These are phyloP conservation scores for Pseudomyrmex concolor DNA, from an alignment of 1,140 invertebrate species.

Conservation along the genomic window DNA sequence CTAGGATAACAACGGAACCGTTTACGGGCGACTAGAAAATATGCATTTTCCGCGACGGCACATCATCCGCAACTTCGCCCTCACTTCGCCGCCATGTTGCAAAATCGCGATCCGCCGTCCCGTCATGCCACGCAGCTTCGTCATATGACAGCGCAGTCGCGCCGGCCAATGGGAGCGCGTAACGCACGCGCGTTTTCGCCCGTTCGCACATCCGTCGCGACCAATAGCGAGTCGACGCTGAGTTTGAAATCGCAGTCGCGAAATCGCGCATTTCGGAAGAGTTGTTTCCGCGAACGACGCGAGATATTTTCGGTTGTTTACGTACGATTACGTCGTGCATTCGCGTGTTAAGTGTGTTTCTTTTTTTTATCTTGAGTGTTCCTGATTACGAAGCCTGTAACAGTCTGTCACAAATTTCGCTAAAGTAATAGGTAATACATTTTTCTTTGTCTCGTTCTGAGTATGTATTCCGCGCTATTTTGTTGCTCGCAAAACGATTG, in stretches of 20 bases:
- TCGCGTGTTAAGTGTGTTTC: too few relatives aligned
- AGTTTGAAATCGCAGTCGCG: slow-evolving; percentile 34
- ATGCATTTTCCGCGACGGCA: slow-evolving; percentile 78
- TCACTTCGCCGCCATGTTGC: slow-evolving; percentile 82
- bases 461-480: too few relatives aligned
- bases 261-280: too few relatives aligned
- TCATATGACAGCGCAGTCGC: slow-evolving; percentile 80
- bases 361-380: too few relatives aligned
- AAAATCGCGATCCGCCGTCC: slow-evolving; percentile 79
- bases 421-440: too few relatives aligned
- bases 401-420: too few relatives aligned
- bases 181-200: slow-evolving; percentile 35
- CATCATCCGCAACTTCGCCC: slow-evolving; percentile 77
- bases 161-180: slow-evolving; percentile 67
- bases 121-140: slow-evolving; percentile 78
- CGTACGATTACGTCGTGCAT: too few relatives aligned
- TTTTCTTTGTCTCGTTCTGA: too few relatives aligned
- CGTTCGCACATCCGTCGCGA: background rate
- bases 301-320: too few relatives aligned
- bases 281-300: too few relatives aligned
- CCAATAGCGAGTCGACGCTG: slow-evolving; percentile 39
- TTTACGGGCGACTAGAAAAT: slow-evolving; percentile 73
- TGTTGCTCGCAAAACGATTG: too few relatives aligned
- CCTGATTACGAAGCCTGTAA: too few relatives aligned
- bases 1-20: slow-evolving; percentile 54